phyloP scores from a whole-genome alignment of 1,140 invertebrate species.

The Penaeus chinensis region DNA sequence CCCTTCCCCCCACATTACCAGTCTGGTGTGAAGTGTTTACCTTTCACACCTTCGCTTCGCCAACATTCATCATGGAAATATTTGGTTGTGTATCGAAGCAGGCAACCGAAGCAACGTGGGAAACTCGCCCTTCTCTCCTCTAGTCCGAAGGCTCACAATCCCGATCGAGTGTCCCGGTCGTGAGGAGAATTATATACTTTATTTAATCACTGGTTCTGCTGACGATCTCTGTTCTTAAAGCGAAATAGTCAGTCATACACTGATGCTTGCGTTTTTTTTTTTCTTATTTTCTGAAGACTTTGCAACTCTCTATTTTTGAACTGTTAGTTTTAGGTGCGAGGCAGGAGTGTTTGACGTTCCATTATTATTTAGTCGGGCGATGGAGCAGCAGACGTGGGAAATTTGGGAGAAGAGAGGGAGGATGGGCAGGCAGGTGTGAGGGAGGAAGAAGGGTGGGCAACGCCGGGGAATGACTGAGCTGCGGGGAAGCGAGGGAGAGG shows the following conservation, averaged over 20 bases:
- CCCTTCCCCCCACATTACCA: not conserved
- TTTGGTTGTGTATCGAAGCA: constrained; percentile 24
- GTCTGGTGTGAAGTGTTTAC: constrained; percentile 10
- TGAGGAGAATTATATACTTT: constrained; percentile 7
- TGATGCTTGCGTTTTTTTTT: too few relatives aligned
- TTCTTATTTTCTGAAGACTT: constrained; percentile 24
- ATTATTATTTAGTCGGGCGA: constrained; percentile 8
- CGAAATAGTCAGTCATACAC: too few relatives aligned
- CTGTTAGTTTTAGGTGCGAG: constrained; percentile 1
- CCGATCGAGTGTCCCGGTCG: not conserved
- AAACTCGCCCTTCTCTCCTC: too few relatives aligned
- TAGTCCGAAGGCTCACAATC: not conserved
- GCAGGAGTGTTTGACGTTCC: constrained; percentile 23
- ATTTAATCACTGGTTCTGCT: constrained; percentile 13
- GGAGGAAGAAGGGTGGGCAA: not conserved
- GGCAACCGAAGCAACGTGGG: not conserved
- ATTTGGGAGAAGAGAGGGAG: too few relatives aligned
- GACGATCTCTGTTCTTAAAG: constrained; percentile 5
- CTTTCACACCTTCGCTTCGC: constrained; percentile 17
- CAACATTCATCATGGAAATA: constrained; percentile 30
- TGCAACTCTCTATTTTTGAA: not conserved
- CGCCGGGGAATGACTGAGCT: not conserved
- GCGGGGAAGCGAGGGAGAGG: not conserved
- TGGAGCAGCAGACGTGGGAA: too few relatives aligned
- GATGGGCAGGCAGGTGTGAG: not conserved